Percentiles rank a stretch among this genome's conserved stretches.
phyloP scores from a whole-genome alignment of 2,797 vertebrate genomes.

The Neoniphon sammara region DNA sequence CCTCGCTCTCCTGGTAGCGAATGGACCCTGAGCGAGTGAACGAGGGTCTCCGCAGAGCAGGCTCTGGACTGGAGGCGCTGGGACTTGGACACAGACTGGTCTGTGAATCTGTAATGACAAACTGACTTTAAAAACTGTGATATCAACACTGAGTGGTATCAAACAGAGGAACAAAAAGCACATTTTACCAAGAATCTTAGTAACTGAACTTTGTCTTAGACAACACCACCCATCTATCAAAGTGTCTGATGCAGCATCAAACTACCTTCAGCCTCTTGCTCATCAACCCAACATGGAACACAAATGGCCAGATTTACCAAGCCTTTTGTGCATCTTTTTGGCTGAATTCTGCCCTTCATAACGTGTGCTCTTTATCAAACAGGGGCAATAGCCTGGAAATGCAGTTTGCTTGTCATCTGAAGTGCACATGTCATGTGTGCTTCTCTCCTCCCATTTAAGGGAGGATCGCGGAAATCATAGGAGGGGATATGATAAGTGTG shows the following conservation, averaged over 20 bases:
- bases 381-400: too few relatives aligned
- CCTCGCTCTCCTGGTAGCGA: conserved; percentile 82
- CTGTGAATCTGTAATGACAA: conserved; percentile 70
- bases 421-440: too few relatives aligned
- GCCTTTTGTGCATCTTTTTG: too few relatives aligned
- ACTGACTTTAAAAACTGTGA: conserved; percentile 11
- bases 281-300: conserved; percentile 6
- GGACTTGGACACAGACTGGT: conserved; percentile 69
- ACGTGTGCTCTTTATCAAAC: too few relatives aligned
- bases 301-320: too few relatives aligned
- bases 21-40: conserved; percentile 81
- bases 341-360: too few relatives aligned
- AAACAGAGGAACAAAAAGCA: conserved; percentile 2
- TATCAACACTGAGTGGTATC: background rate
- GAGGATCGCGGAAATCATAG: too few relatives aligned
- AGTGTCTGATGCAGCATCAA: background rate
- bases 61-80: conserved; percentile 69
- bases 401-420: too few relatives aligned
- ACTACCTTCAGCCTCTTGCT: conserved; percentile 17
- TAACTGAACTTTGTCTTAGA: background rate
- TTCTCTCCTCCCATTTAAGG: too few relatives aligned
- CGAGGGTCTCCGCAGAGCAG: conserved; percentile 70
- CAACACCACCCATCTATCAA: background rate
- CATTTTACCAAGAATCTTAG: background rate
- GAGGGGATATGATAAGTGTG: too few relatives aligned